These are phyloP conservation scores for Tamias sibiricus DNA, from an alignment of 2,113 vertebrate species.

Conservation along the genomic window DNA sequence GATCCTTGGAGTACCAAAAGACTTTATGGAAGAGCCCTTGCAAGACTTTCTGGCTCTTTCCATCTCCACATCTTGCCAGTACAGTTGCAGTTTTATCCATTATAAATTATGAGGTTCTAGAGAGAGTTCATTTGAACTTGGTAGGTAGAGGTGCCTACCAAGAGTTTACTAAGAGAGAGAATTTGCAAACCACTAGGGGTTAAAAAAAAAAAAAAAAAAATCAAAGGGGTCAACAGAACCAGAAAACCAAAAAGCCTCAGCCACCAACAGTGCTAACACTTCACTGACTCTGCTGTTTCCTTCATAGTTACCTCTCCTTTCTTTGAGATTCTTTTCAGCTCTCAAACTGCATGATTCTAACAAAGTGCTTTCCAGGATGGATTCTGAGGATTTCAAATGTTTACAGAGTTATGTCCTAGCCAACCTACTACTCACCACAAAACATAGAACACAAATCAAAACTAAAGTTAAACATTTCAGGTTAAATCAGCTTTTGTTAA, in stretches of 20 bases:
- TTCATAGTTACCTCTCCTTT: background rate
- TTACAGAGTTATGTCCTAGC: background rate
- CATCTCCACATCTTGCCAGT: background rate
- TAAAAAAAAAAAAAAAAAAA: background rate
- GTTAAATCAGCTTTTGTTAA: background rate
- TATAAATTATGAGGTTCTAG: background rate
- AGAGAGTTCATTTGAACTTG: background rate
- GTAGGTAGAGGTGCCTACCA: background rate
- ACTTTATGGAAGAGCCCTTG: background rate
- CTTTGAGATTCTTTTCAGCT: constrained; percentile 4
- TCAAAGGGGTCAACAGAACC: background rate
- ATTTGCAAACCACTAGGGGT: background rate
- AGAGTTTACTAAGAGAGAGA: background rate
- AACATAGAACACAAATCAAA: constrained; percentile 29
- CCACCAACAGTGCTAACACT: background rate
- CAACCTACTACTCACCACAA: background rate
- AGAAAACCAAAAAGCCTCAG: background rate
- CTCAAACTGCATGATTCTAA: background rate
- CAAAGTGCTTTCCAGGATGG: background rate
- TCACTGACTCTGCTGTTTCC: background rate
- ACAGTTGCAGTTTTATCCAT: background rate
- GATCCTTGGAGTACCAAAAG: background rate
- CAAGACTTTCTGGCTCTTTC: background rate
- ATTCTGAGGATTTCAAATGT: constrained; percentile 9
- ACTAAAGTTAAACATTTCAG: background rate